phyloP scores from a whole-genome alignment of 2,797 vertebrate species.

The Melanotaenia pygmaea region DNA sequence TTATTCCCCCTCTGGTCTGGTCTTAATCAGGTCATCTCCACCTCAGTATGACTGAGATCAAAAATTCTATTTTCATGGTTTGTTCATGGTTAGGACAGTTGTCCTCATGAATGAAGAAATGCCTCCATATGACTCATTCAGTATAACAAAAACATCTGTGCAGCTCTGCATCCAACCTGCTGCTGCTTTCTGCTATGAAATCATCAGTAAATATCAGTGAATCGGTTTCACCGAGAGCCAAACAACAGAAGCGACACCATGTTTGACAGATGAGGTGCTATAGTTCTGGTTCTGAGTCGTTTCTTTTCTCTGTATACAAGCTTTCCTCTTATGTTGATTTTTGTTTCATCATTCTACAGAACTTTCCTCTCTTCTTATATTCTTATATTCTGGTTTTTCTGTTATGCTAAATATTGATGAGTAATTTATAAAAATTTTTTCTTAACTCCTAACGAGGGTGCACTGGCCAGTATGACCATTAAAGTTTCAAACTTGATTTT shows the following conservation, averaged over 20 bases:
- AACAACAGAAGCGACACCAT: not conserved
- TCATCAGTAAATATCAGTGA: not conserved
- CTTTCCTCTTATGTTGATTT: not conserved
- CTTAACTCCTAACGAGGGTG: not conserved
- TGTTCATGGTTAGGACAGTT: not conserved
- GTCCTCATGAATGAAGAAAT: not conserved
- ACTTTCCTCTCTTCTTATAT: not conserved
- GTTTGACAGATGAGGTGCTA: not conserved
- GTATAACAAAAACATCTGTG: not conserved
- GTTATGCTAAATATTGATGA: not conserved
- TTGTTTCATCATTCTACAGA: not conserved
- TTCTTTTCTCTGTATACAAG: not conserved
- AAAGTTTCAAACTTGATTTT: too few relatives aligned
- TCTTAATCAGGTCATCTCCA: not conserved
- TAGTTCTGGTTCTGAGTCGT: not conserved
- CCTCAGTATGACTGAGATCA: not conserved
- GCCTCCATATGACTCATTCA: not conserved
- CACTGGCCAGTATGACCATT: too few relatives aligned
- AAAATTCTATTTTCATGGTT: not conserved
- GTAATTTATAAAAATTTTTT: not conserved
- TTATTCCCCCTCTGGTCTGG: not conserved
- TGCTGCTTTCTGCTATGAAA: not conserved
- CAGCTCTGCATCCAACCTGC: not conserved
- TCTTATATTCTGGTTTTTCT: not conserved
- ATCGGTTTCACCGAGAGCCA: too few relatives aligned